A percentile compares a stretch with the other conserved stretches of the same genome.
Conservation (phyloP, 2,113 vertebrate species). For the Ahaetulla prasina region DNA sequence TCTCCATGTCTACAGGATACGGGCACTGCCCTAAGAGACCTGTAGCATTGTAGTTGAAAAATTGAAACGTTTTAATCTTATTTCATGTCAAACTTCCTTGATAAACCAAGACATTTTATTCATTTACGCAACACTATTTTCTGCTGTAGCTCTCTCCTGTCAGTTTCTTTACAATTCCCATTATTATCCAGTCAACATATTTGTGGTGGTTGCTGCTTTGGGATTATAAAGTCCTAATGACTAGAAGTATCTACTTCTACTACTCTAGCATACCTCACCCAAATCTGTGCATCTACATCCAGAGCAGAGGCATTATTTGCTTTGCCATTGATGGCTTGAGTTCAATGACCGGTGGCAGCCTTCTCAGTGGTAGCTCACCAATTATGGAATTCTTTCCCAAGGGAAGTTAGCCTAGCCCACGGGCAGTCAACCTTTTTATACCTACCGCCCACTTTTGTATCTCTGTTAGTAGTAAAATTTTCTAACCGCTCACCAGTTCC, state of each 20-base stretch:
- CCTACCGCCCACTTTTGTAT: too few species aligned
- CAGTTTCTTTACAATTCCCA: not conserved
- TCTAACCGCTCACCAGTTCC: too few species aligned
- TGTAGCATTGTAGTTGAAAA: not conserved
- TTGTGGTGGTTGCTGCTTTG: not conserved
- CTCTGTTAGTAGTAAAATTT: too few species aligned
- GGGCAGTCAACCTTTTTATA: too few species aligned
- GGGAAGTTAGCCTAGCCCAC: not conserved
- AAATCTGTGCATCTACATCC: not conserved
- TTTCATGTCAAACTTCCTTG: not conserved
- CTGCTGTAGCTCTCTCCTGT: not conserved
- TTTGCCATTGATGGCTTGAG: not conserved
- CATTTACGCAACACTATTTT: not conserved
- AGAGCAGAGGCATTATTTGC: not conserved
- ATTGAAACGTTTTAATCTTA: not conserved
- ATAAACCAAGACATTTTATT: not conserved
- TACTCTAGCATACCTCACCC: not conserved
- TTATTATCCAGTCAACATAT: not conserved
- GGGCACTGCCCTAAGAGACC: not conserved
- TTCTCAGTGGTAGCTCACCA: not conserved
- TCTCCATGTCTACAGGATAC: not conserved
- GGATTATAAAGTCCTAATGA: not conserved
- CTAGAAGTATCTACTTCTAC: not conserved
- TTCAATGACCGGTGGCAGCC: not conserved
- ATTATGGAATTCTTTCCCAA: not conserved